phyloP scores from a whole-genome alignment of 2,113 vertebrate genomes.

The Illadopsis cleaveri region DNA sequence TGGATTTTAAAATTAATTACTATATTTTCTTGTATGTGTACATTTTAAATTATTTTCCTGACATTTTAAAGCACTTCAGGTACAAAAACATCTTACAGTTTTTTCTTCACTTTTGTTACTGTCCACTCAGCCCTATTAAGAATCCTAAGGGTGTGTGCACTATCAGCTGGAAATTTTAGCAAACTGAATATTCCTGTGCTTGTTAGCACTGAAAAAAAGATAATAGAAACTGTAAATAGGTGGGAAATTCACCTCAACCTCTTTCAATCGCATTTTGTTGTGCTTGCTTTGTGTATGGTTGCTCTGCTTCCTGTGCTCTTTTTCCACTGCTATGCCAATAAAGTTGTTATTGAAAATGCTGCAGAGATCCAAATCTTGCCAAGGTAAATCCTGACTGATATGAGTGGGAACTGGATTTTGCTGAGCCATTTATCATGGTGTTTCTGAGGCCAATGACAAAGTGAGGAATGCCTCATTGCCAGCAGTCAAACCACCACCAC shows the following conservation, averaged over 20 bases:
- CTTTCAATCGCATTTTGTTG: fast-evolving
- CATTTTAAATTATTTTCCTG: background rate
- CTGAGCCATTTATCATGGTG: background rate
- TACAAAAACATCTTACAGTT: background rate
- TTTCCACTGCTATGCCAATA: background rate
- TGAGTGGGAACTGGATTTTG: background rate
- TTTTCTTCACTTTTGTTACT: background rate
- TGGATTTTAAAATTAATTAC: background rate
- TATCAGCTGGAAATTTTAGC: background rate
- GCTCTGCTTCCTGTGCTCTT: background rate
- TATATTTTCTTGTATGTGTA: background rate
- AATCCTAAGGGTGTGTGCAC: background rate
- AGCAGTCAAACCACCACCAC: background rate
- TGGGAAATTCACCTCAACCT: background rate
- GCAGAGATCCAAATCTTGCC: background rate
- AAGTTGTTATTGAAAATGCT: background rate
- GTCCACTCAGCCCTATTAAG: background rate
- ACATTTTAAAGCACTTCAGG: background rate
- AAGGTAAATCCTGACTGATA: background rate
- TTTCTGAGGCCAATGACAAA: background rate
- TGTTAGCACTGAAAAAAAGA: background rate
- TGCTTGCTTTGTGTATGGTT: background rate
- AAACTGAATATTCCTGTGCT: background rate
- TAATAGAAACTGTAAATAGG: background rate
- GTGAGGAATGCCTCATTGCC: background rate